A percentile compares a stretch with the other conserved stretches of the same genome.
These are phyloP conservation scores for Furcula furcula DNA, from an alignment of 2,888 invertebrate species.

Conservation along the genomic window DNA sequence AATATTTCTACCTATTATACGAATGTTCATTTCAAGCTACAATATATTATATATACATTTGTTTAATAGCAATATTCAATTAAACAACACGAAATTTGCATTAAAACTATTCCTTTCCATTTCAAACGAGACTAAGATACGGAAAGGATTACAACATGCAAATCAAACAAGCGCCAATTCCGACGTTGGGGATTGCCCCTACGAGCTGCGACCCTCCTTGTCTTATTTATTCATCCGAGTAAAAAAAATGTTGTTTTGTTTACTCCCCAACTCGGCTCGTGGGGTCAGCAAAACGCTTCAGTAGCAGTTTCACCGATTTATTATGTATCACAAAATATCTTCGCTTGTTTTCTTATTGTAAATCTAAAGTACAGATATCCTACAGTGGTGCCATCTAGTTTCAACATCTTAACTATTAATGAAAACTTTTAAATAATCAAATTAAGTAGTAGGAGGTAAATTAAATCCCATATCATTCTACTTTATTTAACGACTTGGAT, in stretches of 20 bases:
- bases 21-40: no score
- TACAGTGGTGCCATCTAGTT: conserved; percentile 22
- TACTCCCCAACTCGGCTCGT: conserved; percentile 50
- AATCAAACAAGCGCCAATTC: conserved; percentile 72
- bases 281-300: conserved; percentile 53
- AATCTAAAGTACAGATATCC: conserved; percentile 33
- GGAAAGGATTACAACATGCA: conserved; percentile 79
- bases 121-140: conserved; percentile 56
- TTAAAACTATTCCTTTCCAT: conserved; percentile 30
- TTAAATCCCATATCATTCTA: conserved; percentile 9
- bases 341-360: conserved; percentile 58
- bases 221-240: conserved; percentile 79
- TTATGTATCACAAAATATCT: conserved; percentile 54
- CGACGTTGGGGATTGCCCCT: conserved; percentile 62
- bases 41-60: no score
- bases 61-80: not conserved
- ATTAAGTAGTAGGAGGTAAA: conserved; percentile 18
- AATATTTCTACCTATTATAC: no score
- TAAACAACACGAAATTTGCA: conserved; percentile 21
- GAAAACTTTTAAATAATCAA: not conserved
- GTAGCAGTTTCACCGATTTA: conserved; percentile 58
- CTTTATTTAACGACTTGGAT: conserved; percentile 12
- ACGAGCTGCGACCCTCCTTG: conserved; percentile 58
- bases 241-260: conserved; percentile 78
- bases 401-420: not conserved